phyloP scores from a whole-genome alignment of 64 coral and sea anemone species.

The Stichodactyla mertensii region DNA sequence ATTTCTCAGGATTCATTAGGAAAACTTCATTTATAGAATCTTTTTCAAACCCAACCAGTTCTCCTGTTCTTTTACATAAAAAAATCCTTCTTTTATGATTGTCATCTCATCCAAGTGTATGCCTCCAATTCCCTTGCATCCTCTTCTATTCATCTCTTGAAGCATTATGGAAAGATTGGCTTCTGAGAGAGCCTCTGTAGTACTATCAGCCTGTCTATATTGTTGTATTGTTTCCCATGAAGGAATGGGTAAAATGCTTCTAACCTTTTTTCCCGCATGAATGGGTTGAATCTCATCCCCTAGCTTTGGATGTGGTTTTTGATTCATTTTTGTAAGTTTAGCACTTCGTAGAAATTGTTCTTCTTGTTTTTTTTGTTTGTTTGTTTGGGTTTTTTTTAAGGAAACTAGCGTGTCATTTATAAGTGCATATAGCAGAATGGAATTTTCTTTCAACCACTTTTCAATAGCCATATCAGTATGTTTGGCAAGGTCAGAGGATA shows the following conservation, averaged over 20 bases:
- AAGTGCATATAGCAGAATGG: too few relatives aligned
- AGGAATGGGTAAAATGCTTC: slow-evolving; percentile 32
- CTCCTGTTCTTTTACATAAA: slow-evolving; percentile 37
- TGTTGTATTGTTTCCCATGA: slow-evolving; percentile 38
- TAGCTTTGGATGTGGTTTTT: slow-evolving; percentile 46
- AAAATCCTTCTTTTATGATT: slow-evolving; percentile 46
- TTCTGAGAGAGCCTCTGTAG: slow-evolving; percentile 17
- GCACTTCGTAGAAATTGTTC: slow-evolving; percentile 12
- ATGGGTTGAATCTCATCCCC: slow-evolving; percentile 41
- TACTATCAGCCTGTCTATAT: slow-evolving; percentile 23
- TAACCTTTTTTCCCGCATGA: slow-evolving; percentile 48
- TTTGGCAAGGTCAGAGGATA: background rate
- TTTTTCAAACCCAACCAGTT: slow-evolving; percentile 49
- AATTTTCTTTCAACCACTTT: slow-evolving; percentile 13
- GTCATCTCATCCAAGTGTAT: slow-evolving; percentile 53
- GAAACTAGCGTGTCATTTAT: too few relatives aligned
- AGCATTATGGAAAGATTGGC: slow-evolving; percentile 23
- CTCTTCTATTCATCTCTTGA: slow-evolving; percentile 47
- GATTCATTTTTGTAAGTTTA: slow-evolving; percentile 11
- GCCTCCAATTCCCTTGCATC: slow-evolving; percentile 25
- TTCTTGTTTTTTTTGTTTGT: too few relatives aligned
- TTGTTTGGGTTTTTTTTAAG: too few relatives aligned
- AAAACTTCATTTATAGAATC: background rate
- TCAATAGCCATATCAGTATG: slow-evolving; percentile 33
- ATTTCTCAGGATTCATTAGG: background rate